phyloP scores from a whole-genome alignment of 2,888 invertebrate species.

The Lasioglossum villosulum region DNA sequence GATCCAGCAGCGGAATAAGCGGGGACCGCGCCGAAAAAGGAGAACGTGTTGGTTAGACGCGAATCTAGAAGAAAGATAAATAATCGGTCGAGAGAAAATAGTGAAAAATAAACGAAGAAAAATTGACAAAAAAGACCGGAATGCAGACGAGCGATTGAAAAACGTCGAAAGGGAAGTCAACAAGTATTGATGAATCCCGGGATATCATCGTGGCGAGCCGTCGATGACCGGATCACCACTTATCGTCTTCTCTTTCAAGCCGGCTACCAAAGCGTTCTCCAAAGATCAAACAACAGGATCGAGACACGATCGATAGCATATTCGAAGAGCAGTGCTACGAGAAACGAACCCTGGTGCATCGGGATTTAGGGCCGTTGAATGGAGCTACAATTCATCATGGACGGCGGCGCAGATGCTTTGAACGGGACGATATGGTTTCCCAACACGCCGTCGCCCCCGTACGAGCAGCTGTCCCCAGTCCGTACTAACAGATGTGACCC shows the following conservation, averaged over 20 bases:
- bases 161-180: constrained; percentile 18
- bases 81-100: neutral
- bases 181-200: constrained; percentile 29
- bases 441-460: constrained; percentile 77
- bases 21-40: constrained; percentile 41
- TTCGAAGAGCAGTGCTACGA: constrained; percentile 13
- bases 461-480: constrained; percentile 80
- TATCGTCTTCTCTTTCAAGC: constrained; percentile 36
- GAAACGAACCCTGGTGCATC: constrained; percentile 27
- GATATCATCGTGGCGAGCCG: constrained; percentile 23
- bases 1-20: constrained; percentile 50
- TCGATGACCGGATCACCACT: constrained; percentile 37
- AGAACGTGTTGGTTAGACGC: constrained; percentile 53
- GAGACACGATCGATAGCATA: constrained; percentile 12
- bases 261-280: constrained; percentile 56
- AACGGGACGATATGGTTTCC: constrained; percentile 80
- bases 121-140: neutral
- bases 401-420: constrained; percentile 78
- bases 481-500: constrained; percentile 77
- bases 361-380: constrained; percentile 68
- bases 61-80: neutral
- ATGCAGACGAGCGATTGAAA: constrained; percentile 41
- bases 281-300: constrained; percentile 35
- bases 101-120: neutral
- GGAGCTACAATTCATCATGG: constrained; percentile 82